These are phyloP conservation scores for Gymnoscopelus braueri DNA, from an alignment of 2,797 vertebrate genomes.

Conservation along the genomic window DNA sequence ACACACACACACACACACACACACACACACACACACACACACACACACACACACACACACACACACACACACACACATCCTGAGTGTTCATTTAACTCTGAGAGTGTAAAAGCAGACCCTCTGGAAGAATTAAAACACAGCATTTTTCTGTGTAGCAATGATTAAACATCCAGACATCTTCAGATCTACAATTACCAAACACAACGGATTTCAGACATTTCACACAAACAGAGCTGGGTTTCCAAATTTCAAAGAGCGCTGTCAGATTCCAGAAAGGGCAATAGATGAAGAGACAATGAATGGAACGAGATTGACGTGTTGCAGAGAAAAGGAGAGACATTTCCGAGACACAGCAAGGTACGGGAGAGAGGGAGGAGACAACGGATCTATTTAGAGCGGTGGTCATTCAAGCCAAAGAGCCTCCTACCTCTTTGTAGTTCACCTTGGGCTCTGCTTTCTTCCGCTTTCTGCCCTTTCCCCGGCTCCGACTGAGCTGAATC, in stretches of 20 bases:
- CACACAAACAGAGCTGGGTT: no score
- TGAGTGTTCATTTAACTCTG: constrained; percentile 9
- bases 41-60: constrained; percentile 12
- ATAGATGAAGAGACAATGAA: no score
- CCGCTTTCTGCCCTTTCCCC: constrained; percentile 86
- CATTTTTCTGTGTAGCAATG: no score
- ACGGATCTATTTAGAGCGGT: constrained; percentile 47
- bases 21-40: constrained; percentile 36
- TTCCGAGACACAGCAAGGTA: background rate
- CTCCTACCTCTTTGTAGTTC: constrained; percentile 90
- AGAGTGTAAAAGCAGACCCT: no score
- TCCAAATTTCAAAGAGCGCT: no score
- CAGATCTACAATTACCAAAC: no score
- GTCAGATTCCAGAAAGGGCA: no score
- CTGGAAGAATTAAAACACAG: no score
- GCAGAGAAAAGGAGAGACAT: no score
- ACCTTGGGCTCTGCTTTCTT: constrained; percentile 82
- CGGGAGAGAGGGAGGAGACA: constrained; percentile 20
- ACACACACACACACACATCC: constrained; percentile 30
- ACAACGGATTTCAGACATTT: no score
- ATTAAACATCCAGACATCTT: no score
- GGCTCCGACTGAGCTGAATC: constrained; percentile 84
- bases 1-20: background rate
- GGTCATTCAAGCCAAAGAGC: constrained; percentile 28
- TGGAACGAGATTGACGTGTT: no score